Evolutionary conservation across 2,888 invertebrate species (phyloP), one percentile per base, ranked within the genome.

Genomic region (Tyria jacobaeae): DNA sequence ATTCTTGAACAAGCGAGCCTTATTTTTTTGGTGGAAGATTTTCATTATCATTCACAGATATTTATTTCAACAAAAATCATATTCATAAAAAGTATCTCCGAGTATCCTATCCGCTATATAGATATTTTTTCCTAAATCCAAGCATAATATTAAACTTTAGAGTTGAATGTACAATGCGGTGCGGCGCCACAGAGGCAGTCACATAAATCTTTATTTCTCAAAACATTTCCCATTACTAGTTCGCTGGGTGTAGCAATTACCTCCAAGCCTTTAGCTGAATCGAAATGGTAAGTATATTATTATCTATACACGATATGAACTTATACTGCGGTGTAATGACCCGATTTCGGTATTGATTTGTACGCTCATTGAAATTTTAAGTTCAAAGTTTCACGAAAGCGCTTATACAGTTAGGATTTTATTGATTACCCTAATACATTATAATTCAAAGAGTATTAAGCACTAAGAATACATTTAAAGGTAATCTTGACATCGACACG

Each of bases 241-340:
- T 21, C 55, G 17, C 39, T 62, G 76, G 66, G 76, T 69, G 73
- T 69, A 64, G 67, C 73, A 66, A 73, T 73, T 72, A 66, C 72
- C 69, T 66, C 61, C 27, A 56, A 31, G 73, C 73, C 44, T 59
- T 69, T 59, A 60, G 48, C 66, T 56, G 27, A 66, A 57, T 72
- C 60, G 61, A 73, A 73, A 73, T 73, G 67, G 67, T 73, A 76
- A 74, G 73, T 76, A 76, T 61, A 50, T 64, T 74, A 47, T 73
- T 76, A 68, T n/a, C n/a, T n/a, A n/a, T 47, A 70, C 57, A 39
- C 59, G 65, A 65, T 68, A 64, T 70, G 62, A 70, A 76, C 64
- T 70, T 70, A 73, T 48, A 58, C 34, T 49, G 3, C 41, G 21
- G 34, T 52, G 54, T 60, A 60, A 62, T 60, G 74, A 65, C 71